Conservation (phyloP, 2,113 vertebrate genomes). For the Promerops cafer region DNA sequence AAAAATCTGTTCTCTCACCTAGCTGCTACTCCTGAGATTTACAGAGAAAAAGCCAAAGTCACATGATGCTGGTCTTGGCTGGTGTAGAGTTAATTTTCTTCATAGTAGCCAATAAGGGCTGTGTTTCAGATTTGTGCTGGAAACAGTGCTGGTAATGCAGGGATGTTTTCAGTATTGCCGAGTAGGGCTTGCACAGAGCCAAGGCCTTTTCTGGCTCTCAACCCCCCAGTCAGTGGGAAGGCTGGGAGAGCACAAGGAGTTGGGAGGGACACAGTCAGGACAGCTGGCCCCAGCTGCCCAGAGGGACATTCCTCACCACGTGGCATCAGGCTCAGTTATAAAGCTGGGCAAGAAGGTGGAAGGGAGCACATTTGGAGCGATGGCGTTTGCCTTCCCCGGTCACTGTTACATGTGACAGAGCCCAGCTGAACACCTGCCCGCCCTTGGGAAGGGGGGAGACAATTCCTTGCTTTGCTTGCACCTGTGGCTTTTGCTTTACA, state of each 20-base stretch:
- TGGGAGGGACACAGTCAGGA: background rate
- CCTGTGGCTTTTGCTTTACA: background rate
- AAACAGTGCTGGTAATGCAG: background rate
- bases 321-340: background rate
- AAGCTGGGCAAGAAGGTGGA: background rate
- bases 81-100: background rate
- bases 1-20: background rate
- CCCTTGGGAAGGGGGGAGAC: background rate
- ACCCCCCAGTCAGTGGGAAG: background rate
- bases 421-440: background rate
- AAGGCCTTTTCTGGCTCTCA: background rate
- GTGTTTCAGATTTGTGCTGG: background rate
- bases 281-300: background rate
- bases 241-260: background rate
- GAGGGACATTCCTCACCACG: background rate
- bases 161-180: background rate
- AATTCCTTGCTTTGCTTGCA: background rate
- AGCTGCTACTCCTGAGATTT: background rate
- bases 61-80: background rate
- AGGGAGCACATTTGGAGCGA: background rate
- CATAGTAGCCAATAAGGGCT: background rate
- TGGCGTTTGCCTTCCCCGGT: fast-evolving
- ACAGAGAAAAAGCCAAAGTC: background rate
- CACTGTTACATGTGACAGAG: background rate
- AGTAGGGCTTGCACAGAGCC: background rate